Conservation (phyloP, 2,797 vertebrate genomes). For the Threskiornis aethiopicus region DNA sequence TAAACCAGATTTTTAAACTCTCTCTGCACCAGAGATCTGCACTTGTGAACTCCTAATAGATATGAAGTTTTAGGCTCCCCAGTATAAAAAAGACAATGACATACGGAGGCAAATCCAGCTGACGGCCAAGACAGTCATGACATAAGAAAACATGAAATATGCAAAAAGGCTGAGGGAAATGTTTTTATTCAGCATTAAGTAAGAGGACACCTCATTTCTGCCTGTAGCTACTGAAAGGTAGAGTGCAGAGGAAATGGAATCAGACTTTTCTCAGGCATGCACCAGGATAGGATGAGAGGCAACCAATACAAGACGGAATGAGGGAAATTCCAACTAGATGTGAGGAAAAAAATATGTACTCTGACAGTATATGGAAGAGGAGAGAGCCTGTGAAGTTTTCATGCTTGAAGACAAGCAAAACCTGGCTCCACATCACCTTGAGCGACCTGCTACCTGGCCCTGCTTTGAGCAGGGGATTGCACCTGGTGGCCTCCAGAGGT, state of each 20-base stretch:
- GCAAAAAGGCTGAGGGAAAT: not conserved
- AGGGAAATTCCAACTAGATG: not conserved
- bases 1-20: not conserved
- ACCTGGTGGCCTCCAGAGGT: not conserved
- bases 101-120: not conserved
- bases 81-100: not conserved
- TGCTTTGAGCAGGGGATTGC: not conserved
- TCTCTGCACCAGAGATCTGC: not conserved
- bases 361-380: not conserved
- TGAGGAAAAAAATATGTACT: not conserved
- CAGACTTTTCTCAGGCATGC: not conserved
- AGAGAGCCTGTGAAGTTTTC: not conserved
- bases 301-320: not conserved
- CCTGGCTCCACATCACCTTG: fast-evolving
- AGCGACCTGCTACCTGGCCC: not conserved
- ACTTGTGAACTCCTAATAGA: not conserved
- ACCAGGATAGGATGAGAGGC: not conserved
- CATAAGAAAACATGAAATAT: not conserved
- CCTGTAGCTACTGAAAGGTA: not conserved
- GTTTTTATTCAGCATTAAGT: not conserved
- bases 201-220: not conserved
- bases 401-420: not conserved
- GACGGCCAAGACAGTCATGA: not conserved
- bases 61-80: not conserved
- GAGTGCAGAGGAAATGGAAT: not conserved